Base-by-base conservation (phyloP, 2,888 invertebrate species). In the Tenthredo mesomela region DNA sequence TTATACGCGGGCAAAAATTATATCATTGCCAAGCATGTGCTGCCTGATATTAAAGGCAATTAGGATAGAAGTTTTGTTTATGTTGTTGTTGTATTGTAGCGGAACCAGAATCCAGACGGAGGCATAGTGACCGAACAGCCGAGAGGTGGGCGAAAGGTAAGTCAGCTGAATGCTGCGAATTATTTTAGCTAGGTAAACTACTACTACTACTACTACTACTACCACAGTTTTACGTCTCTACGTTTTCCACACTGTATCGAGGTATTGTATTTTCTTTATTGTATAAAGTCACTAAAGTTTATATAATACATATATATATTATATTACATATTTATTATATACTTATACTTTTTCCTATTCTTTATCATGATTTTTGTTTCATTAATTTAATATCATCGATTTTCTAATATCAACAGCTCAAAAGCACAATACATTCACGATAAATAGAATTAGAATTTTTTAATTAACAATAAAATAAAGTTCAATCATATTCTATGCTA, bases 71-170 rank as follows among this genome's bases (percentile, higher is more conserved):
- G 91, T 92, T 93, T 92, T 91, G 91, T 93, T 93, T 92, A 92
- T 89, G 91, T 93, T 92, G 90, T 93, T 92, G 91, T 93, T 93
- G 91, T 93, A 93, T 93, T 92, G 90, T 93, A 93, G 93, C 92
- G 91, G 93, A 89, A 91, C 92, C 92, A 87, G 91, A 92, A 89
- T 88, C 90, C 90, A 88, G 92, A 92, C 82, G 91, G 88, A 88
- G 90, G 90, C 88, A 92, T 92, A 89, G 91, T 93, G 89, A 91
- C 92, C 88, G 90, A 89, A 90, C 93, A 93, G 89, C 93, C 93
- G 78, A 90, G 90, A 89, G 88, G 90, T 90, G 88, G 85, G 77
- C 84, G 71, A 50, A 90, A 91, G 92, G 93, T 93, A 92, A 92
- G 93, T 91, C 88, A 88, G 87, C 89, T 86, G 82, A 85, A 87